These are phyloP conservation scores for Eugnorisma glareosa DNA, from an alignment of 2,888 invertebrate genomes.

Conservation along the genomic window DNA sequence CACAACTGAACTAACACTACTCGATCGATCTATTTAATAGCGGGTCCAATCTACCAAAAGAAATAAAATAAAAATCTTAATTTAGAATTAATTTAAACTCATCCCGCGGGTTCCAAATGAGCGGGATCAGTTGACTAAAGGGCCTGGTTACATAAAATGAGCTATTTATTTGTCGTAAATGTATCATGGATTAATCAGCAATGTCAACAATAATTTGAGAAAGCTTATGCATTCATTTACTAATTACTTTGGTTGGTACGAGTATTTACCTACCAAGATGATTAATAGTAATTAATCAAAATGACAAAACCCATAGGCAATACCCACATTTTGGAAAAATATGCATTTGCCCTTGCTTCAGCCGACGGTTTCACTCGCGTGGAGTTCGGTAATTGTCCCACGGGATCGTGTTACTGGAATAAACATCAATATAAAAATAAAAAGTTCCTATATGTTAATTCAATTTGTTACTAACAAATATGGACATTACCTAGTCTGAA, in stretches of 20 bases:
- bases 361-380: background rate
- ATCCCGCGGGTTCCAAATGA: too few species aligned
- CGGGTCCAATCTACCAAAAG: too few species aligned
- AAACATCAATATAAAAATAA: too few species aligned
- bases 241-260: background rate
- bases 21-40: too few species aligned
- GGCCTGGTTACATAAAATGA: background rate
- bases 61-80: too few species aligned
- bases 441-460: too few species aligned
- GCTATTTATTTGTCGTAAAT: background rate
- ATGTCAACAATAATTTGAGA: background rate
- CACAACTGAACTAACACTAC: too few species aligned
- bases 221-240: background rate
- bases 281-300: background rate
- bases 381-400: background rate
- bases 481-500: too few species aligned
- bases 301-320: background rate
- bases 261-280: background rate
- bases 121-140: too few species aligned
- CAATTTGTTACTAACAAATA: too few species aligned
- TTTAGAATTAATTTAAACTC: too few species aligned
- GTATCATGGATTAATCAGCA: constrained; percentile 2
- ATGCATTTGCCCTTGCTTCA: too few species aligned
- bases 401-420: background rate
- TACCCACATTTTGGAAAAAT: background rate